These are phyloP conservation scores for Nyleta sp. DNA, from an alignment of 2,888 invertebrate genomes.

Conservation along the genomic window DNA sequence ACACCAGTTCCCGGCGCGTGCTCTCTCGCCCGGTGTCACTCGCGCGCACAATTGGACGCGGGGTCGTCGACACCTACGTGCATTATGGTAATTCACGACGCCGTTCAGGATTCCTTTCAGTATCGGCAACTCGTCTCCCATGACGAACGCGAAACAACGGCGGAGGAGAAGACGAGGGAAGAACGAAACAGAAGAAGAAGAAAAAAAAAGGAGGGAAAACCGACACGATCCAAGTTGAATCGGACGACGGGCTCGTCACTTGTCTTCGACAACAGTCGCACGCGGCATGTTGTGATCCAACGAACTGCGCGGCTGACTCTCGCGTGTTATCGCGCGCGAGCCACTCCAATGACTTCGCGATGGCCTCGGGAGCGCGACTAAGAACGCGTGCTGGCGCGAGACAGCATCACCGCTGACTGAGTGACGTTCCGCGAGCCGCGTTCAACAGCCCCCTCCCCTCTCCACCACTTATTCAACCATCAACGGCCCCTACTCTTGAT, in stretches of 20 bases:
- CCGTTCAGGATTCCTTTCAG: conserved; percentile 95
- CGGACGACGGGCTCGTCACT: background rate
- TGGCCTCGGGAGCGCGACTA: conserved; percentile 71
- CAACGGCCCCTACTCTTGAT: conserved; percentile 68
- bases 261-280: background rate
- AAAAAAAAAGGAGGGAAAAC: conserved; percentile 25
- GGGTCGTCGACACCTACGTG: conserved; percentile 89
- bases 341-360: conserved; percentile 68
- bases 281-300: background rate
- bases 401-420: conserved; percentile 83
- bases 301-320: conserved; percentile 64
- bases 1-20: conserved; percentile 8
- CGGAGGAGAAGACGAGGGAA: conserved; percentile 28
- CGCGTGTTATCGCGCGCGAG: conserved; percentile 63
- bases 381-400: conserved; percentile 80
- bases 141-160: conserved; percentile 82
- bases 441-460: conserved; percentile 85
- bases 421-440: conserved; percentile 84
- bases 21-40: background rate
- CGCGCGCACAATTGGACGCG: background rate
- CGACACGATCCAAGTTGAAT: no score
- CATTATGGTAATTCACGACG: conserved; percentile 95
- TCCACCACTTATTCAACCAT: conserved; percentile 83
- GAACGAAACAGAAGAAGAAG: conserved; percentile 30
- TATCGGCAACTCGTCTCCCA: conserved; percentile 96